A percentile compares a stretch with the other conserved stretches of the same genome.
Conservation (phyloP, 2,888 invertebrate genomes). For the Coleophora flavipennella region DNA sequence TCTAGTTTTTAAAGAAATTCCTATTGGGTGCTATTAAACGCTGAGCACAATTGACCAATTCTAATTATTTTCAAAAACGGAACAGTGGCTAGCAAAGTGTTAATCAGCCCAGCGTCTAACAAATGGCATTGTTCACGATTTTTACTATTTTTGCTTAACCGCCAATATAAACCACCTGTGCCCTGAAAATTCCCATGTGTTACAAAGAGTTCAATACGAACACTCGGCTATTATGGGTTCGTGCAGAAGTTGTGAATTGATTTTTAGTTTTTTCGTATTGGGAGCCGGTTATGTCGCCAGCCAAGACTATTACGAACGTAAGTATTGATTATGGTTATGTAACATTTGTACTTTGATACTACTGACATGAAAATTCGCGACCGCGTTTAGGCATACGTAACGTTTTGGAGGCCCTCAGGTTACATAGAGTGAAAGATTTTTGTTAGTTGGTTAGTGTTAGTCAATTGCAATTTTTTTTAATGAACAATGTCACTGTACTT, state of each 20-base stretch:
- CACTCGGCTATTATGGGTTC: constrained; percentile 12
- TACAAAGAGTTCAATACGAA: not conserved
- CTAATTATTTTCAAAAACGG: not conserved
- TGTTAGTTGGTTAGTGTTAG: too few relatives aligned
- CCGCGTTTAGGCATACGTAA: too few relatives aligned
- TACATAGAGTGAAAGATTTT: too few relatives aligned
- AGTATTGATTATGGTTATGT: constrained; percentile 9
- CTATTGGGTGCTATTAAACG: too few relatives aligned
- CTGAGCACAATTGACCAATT: not conserved
- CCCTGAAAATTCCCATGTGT: constrained; percentile 2
- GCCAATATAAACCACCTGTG: constrained; percentile 46
- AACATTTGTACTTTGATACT: too few relatives aligned
- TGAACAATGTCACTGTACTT: too few relatives aligned
- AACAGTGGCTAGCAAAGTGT: constrained; percentile 22
- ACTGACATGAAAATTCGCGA: too few relatives aligned
- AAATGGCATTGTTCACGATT: constrained; percentile 39
- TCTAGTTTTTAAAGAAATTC: too few relatives aligned
- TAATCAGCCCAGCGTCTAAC: constrained; percentile 33
- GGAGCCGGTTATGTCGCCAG: constrained; percentile 24
- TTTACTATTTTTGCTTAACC: constrained; percentile 27
- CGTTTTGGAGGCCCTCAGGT: too few relatives aligned
- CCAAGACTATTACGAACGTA: constrained; percentile 42
- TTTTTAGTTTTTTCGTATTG: constrained; percentile 17
- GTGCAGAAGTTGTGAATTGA: constrained; percentile 13
- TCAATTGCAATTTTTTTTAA: too few relatives aligned